Percentiles rank a stretch among this genome's conserved stretches.
Evolutionary conservation across 2,113 vertebrate genomes (phyloP).

Genomic region (Tauraco erythrolophus): DNA sequence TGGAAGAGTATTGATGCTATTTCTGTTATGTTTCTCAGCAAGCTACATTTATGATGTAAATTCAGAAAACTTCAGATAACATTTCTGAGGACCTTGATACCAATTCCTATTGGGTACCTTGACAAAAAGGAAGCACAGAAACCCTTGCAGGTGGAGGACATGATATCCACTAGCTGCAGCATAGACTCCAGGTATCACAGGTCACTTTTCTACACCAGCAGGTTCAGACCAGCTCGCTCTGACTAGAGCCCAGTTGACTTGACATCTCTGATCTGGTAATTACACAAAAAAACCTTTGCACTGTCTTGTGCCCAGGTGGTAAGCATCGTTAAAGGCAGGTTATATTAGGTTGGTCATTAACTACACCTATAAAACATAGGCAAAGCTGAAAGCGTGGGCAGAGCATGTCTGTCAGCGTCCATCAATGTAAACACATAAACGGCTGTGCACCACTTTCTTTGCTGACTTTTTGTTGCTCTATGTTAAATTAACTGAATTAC

Average conservation of each 20-base stretch:
- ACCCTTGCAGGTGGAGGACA: background rate
- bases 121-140: background rate
- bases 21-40: background rate
- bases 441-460: background rate
- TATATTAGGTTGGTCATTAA: background rate
- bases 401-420: background rate
- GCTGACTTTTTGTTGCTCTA: background rate
- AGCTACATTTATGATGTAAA: background rate
- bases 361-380: background rate
- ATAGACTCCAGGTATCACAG: background rate
- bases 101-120: background rate
- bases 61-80: background rate
- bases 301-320: background rate
- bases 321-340: background rate
- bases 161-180: background rate
- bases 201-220: background rate
- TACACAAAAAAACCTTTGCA: background rate
- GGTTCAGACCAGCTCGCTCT: background rate
- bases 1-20: background rate
- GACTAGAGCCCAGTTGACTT: background rate
- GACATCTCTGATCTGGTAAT: background rate
- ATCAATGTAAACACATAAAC: background rate
- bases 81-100: background rate
- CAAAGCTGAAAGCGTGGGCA: background rate
- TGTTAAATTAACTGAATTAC: background rate